Evolutionary conservation across 1,140 invertebrate species (phyloP).

Genomic region (Zaprionus taronus): DNA sequence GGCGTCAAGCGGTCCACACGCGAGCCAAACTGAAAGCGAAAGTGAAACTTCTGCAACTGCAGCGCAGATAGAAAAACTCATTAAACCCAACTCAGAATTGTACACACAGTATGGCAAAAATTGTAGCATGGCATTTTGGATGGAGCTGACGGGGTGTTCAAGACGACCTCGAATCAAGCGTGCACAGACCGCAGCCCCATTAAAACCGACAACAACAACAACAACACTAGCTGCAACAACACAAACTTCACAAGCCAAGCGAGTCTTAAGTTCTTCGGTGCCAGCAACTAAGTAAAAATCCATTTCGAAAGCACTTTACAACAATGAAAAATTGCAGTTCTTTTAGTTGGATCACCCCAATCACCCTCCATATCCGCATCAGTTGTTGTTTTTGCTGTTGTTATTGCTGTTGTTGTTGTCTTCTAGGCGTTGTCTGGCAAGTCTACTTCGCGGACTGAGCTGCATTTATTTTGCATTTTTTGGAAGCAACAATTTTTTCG

Average conservation of each 20-base stretch:
- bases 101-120: constrained; percentile 21
- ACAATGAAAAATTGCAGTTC: constrained; percentile 64
- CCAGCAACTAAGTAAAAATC: constrained; percentile 45
- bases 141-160: constrained; percentile 7
- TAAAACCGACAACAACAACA: constrained; percentile 19
- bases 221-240: not conserved
- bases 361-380: constrained; percentile 1
- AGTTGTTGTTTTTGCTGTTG: not conserved
- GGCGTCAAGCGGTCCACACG: constrained; percentile 52
- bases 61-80: constrained; percentile 61
- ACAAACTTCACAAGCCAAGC: constrained; percentile 6
- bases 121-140: constrained; percentile 13
- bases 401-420: not conserved
- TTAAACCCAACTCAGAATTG: constrained; percentile 65
- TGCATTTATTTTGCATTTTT: constrained; percentile 13
- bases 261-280: constrained; percentile 13
- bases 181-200: constrained; percentile 26
- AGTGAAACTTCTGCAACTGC: constrained; percentile 55
- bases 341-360: constrained; percentile 36
- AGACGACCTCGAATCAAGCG: constrained; percentile 41
- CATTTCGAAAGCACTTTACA: constrained; percentile 63
- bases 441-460: constrained; percentile 13
- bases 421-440: constrained; percentile 60
- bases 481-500: constrained; percentile 40
- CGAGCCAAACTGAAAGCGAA: constrained; percentile 37